Conservation (phyloP, 2,113 vertebrate species). For the Rhynchomys soricoides region DNA sequence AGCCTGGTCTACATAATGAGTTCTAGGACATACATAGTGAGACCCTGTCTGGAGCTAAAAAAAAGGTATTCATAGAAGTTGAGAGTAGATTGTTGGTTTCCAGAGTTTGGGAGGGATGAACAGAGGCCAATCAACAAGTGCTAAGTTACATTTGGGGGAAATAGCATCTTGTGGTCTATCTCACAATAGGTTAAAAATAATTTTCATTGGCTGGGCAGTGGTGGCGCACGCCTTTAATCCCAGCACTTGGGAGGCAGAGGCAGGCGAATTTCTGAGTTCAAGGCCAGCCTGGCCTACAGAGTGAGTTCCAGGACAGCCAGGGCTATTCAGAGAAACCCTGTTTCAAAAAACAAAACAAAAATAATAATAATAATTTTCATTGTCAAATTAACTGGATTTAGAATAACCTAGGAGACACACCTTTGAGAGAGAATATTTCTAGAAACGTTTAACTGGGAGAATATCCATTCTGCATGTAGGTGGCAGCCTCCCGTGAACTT, state of each 20-base stretch:
- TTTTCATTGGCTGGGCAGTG: no score
- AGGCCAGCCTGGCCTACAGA: no score
- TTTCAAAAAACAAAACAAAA: no score
- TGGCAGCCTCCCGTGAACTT: no score
- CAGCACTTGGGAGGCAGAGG: no score
- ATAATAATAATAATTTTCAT: not conserved
- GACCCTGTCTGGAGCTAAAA: not conserved
- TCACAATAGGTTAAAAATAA: not conserved
- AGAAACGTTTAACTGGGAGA: not conserved
- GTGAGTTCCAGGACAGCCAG: no score
- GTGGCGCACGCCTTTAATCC: no score
- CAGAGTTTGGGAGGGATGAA: no score
- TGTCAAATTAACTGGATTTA: not conserved
- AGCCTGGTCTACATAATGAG: not conserved
- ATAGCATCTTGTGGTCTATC: not conserved
- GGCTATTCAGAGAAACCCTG: no score
- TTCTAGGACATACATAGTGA: not conserved
- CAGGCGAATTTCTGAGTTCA: no score
- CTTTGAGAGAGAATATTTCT: not conserved
- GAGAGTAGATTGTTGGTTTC: not conserved
- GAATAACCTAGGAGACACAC: not conserved
- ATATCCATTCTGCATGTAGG: not conserved
- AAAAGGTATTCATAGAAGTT: not conserved
- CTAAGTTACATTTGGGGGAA: not conserved
- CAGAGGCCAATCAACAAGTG: not conserved